Conservation (phyloP, 2,888 invertebrate genomes). For the Caenorhabditis uteleia region DNA sequence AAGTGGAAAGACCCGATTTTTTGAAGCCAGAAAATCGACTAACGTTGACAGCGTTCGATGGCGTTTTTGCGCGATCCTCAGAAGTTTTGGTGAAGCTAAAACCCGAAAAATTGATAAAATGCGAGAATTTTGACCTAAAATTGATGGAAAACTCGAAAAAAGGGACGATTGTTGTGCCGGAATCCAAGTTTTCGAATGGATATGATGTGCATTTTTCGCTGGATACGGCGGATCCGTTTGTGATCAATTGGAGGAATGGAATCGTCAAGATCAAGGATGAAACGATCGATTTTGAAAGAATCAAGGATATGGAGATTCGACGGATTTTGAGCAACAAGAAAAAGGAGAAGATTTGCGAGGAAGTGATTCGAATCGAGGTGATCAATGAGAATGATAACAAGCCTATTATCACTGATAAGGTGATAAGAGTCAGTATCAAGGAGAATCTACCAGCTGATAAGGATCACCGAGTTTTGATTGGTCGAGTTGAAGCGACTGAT, state of each 20-base stretch:
- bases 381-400: slow-evolving; percentile 71
- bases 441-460: slow-evolving; percentile 52
- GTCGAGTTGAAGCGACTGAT: slow-evolving; percentile 55
- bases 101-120: not conserved
- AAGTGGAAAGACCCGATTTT: slow-evolving; percentile 15
- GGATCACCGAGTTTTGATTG: slow-evolving; percentile 40
- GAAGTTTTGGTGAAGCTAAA: slow-evolving; percentile 8
- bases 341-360: slow-evolving; percentile 6
- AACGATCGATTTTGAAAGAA: slow-evolving; percentile 23
- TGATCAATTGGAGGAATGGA: slow-evolving; percentile 30
- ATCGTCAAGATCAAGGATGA: slow-evolving; percentile 22
- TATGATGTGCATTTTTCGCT: slow-evolving; percentile 2
- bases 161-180: slow-evolving; percentile 16
- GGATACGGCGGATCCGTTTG: slow-evolving; percentile 11
- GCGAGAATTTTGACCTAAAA: not conserved
- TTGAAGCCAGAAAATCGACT: slow-evolving; percentile 18
- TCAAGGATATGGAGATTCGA: slow-evolving; percentile 9
- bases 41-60: slow-evolving; percentile 57
- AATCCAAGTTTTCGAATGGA: not conserved
- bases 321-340: not conserved
- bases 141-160: slow-evolving; percentile 22
- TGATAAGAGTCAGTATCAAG: slow-evolving; percentile 37
- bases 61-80: slow-evolving; percentile 16
- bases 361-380: slow-evolving; percentile 25
- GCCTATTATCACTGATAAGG: slow-evolving; percentile 59